Conservation (phyloP, 2,113 vertebrate species). For the Solenodon paradoxus region DNA sequence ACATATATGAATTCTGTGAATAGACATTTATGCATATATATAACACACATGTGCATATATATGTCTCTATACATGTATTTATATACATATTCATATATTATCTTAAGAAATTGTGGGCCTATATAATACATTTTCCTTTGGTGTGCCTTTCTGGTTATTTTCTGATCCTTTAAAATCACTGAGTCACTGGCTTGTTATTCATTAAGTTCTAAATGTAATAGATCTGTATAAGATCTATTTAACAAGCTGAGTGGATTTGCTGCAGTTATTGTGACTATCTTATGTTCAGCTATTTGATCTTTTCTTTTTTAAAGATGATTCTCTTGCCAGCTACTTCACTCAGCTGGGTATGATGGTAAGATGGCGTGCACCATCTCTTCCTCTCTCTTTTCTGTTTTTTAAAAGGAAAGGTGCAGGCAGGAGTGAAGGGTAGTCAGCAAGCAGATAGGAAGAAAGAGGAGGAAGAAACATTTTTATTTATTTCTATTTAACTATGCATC, state of each 20-base stretch:
- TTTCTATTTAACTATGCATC: no score
- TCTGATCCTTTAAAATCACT: background rate
- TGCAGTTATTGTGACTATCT: background rate
- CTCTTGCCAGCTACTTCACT: no score
- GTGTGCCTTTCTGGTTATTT: background rate
- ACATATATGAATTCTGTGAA: no score
- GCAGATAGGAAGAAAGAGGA: no score
- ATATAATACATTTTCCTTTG: constrained; percentile 2
- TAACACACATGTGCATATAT: background rate
- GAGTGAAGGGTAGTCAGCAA: no score
- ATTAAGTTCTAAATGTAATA: background rate
- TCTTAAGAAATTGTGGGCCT: background rate
- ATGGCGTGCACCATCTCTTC: no score
- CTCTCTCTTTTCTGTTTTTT: no score
- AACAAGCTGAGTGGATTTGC: background rate
- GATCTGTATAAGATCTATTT: background rate
- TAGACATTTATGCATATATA: background rate
- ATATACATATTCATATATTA: background rate
- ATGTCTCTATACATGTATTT: background rate
- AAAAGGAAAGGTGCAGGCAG: no score
- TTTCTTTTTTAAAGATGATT: no score
- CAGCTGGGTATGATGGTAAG: no score
- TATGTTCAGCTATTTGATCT: background rate
- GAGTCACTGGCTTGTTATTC: background rate
- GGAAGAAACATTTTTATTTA: no score